Base-by-base conservation (phyloP, 2,888 invertebrate species). In the Noctua fimbriata region DNA sequence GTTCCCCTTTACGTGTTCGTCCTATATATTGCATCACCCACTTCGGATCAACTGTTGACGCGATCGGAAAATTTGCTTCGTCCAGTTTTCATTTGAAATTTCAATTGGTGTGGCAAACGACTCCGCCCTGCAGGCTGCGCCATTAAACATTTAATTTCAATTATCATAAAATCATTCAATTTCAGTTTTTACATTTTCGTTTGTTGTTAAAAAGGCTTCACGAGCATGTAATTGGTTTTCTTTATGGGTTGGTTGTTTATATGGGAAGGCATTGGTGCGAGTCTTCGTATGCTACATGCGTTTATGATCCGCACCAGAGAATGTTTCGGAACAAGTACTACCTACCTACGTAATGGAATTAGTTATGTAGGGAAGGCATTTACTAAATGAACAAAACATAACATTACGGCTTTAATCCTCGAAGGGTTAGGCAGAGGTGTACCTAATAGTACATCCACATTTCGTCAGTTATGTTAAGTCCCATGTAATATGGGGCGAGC, bases 191-290 rank as follows among this genome's bases (percentile, higher is more conserved):
- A 86, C 88, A 88, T 90, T 90, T 88, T 91, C 82, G 88, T 88
- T 90, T 91, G 89, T 91, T 90, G 90, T 89, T 89, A 84, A 87
- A 90, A 86, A 88, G 90, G 90, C 91, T 94, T 92, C 94, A 94
- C 93, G 91, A 92, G 93, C 95, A 94, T 95, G 94, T 95, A 95
- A 96, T 96, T 95, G 95, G 92, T 93, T 95, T 95, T 95, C 92
- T 94, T 95, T 94, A 94, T 93, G 93, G 91, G 90, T 89, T 91
- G 91, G 92, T 92, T 94, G 95, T 95, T 93, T 94, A 93, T 93
- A 93, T 93, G 93, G 91, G 89, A 90, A 91, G 87, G 92, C 91
- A 92, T 91, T 89, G 92, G 91, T 91, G 93, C 92, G 90, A 89
- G 88, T 84, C 79, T 87, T 88, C 87, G 88, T 88, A 88, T 89